phyloP scores from a whole-genome alignment of 2,797 vertebrate species.

The Gobio occitaniae region DNA sequence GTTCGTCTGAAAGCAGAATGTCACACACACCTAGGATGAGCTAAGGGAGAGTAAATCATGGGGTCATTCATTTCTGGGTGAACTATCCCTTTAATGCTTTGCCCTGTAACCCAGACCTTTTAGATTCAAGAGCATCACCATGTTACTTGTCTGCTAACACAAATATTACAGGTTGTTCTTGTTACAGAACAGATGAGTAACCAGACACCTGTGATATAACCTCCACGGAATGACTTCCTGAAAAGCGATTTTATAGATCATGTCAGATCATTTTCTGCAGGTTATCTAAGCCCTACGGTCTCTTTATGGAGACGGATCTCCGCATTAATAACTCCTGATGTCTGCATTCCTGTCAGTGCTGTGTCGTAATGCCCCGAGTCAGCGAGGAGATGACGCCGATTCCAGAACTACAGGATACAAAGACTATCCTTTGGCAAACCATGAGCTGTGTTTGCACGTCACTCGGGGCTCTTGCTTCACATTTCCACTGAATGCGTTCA shows the following conservation, averaged over 20 bases:
- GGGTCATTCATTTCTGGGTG: too few species aligned
- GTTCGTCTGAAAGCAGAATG: too few species aligned
- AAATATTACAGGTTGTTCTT: neutral
- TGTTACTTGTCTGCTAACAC: neutral
- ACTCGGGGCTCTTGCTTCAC: neutral
- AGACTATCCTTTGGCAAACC: conserved; percentile 52
- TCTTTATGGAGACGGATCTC: conserved; percentile 11
- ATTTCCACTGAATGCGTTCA: neutral
- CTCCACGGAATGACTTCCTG: neutral
- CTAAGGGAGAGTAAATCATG: too few species aligned
- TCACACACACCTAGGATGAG: too few species aligned
- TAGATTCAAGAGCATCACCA: neutral
- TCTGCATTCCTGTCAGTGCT: conserved; percentile 26
- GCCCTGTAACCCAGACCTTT: conserved; percentile 2
- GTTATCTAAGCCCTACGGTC: neutral
- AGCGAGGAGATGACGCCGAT: conserved; percentile 56
- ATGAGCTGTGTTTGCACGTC: conserved; percentile 24
- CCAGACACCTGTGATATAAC: neutral
- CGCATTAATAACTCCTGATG: conserved; percentile 18
- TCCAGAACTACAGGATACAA: conserved; percentile 57
- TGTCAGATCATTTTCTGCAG: neutral
- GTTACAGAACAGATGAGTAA: neutral
- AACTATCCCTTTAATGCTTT: neutral
- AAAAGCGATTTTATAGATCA: neutral
- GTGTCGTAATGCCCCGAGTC: conserved; percentile 36